Evolutionary conservation across 1,140 invertebrate genomes (phyloP).

Genomic region (Teleopsis dalmanni): DNA sequence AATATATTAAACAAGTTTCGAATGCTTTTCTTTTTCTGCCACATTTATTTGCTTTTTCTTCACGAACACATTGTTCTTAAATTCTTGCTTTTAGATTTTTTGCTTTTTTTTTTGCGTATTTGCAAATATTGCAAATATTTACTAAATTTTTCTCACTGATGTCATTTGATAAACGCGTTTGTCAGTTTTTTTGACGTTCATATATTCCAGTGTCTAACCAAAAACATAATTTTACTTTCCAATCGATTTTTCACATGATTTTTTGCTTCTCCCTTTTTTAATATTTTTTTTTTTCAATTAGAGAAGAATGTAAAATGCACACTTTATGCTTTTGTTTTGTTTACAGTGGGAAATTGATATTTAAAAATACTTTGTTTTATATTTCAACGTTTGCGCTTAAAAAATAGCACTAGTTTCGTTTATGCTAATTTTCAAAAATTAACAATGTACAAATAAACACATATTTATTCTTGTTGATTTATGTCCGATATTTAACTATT

Average conservation of each 20-base stretch:
- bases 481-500: too few species aligned
- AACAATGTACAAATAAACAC: too few species aligned
- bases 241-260: conserved; percentile 45
- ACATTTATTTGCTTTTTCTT: conserved; percentile 9
- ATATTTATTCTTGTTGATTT: too few species aligned
- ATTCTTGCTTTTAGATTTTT: conserved; percentile 5
- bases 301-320: too few species aligned
- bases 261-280: conserved; percentile 2
- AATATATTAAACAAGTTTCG: conserved; percentile 3
- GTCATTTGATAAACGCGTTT: conserved; percentile 8
- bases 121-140: conserved; percentile 11
- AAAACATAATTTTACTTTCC: conserved; percentile 18
- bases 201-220: conserved; percentile 8
- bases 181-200: conserved; percentile 8
- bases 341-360: too few species aligned
- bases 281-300: too few species aligned
- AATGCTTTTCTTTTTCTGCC: conserved; percentile 3
- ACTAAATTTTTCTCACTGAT: conserved; percentile 10
- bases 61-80: background rate
- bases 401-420: too few species aligned
- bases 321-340: too few species aligned
- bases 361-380: too few species aligned
- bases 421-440: too few species aligned
- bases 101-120: conserved; percentile 8
- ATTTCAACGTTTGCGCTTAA: too few species aligned